Conservation (phyloP, 2,113 vertebrate genomes). For the Echinops telfairi region DNA sequence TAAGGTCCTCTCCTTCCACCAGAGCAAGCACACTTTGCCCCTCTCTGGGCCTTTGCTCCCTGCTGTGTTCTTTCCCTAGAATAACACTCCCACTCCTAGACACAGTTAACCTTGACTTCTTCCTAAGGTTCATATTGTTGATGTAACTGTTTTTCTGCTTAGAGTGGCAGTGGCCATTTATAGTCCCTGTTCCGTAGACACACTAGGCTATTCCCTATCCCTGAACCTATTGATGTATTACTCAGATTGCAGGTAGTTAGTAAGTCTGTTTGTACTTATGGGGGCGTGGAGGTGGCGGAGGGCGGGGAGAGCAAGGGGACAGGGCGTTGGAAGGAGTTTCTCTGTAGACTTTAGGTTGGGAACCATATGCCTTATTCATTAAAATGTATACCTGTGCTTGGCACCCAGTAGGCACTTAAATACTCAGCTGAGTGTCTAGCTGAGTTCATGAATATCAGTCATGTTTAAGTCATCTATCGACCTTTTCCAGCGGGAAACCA, state of each 20-base stretch:
- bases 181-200: neutral
- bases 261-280: neutral
- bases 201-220: neutral
- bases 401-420: conserved; percentile 3
- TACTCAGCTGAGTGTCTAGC: neutral
- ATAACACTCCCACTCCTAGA: neutral
- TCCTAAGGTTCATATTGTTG: neutral
- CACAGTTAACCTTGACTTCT: neutral
- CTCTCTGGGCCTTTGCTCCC: neutral
- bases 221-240: neutral
- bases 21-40: neutral
- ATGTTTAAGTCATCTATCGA: conserved; percentile 41
- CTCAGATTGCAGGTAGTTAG: neutral
- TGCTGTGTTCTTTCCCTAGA: neutral
- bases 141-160: conserved; percentile 28
- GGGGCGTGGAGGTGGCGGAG: no score
- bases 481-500: neutral
- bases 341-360: neutral
- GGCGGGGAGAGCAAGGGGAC: no score
- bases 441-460: conserved; percentile 33
- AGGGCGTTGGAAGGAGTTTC: neutral
- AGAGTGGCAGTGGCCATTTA: neutral
- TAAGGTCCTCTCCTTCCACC: neutral
- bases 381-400: neutral
- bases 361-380: conserved; percentile 4